Percentiles rank a stretch among this genome's conserved stretches.
Evolutionary conservation across 2,888 invertebrate species (phyloP).

Genomic region (Helobdella robusta): DNA sequence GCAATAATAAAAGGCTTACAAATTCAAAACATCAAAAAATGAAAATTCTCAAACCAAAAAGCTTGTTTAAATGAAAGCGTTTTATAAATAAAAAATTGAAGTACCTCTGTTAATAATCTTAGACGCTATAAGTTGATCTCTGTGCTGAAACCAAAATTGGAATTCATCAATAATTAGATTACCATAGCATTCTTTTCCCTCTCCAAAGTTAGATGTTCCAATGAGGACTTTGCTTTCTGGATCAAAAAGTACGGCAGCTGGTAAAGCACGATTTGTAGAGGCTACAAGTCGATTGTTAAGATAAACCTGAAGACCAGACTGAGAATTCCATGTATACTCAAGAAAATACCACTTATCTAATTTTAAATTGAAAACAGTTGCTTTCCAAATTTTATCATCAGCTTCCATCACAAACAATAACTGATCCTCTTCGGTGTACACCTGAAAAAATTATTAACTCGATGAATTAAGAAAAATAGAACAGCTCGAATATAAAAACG

Average conservation of each 20-base stretch:
- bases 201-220: slow-evolving; percentile 33
- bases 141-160: slow-evolving; percentile 41
- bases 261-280: background rate
- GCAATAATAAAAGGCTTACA: too few species aligned
- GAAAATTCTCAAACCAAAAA: background rate
- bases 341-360: slow-evolving; percentile 42
- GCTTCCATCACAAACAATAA: slow-evolving; percentile 37
- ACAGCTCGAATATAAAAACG: background rate
- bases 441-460: slow-evolving; percentile 32
- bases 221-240: slow-evolving; percentile 25
- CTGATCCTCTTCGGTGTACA: slow-evolving; percentile 11
- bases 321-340: slow-evolving; percentile 43
- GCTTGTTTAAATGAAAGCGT: background rate
- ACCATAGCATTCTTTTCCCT: slow-evolving; percentile 17
- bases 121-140: slow-evolving; percentile 40
- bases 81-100: background rate
- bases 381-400: slow-evolving; percentile 38
- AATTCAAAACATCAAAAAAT: too few species aligned
- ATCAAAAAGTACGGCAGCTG: background rate
- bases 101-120: slow-evolving; percentile 34
- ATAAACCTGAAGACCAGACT: slow-evolving; percentile 24
- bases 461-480: background rate
- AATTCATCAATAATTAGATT: slow-evolving; percentile 34
- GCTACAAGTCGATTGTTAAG: slow-evolving; percentile 33
- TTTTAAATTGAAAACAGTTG: slow-evolving; percentile 36